Evolutionary conservation across 2,113 vertebrate species (phyloP).

Genomic region (Nipponia nippon): DNA sequence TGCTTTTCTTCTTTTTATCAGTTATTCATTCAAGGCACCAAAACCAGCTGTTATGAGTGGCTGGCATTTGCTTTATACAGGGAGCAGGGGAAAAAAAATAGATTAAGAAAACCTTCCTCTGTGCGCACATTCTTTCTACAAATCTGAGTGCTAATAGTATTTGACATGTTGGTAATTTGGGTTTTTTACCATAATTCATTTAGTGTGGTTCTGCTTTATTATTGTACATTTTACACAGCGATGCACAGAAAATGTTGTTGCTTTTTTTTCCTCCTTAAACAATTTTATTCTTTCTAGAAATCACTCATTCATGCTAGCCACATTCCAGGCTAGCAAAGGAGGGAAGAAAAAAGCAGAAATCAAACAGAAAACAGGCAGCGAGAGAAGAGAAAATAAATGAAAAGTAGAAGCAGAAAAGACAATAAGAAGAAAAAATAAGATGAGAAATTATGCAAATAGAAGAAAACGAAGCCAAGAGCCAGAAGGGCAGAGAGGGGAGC

Average conservation of each 20-base stretch:
- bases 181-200: slow-evolving; percentile 68
- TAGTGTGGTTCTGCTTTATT: slow-evolving; percentile 67
- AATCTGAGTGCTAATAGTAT: slow-evolving; percentile 64
- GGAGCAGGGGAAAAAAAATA: background rate
- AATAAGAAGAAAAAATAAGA: background rate
- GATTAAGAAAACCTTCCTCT: slow-evolving; percentile 26
- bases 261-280: slow-evolving; percentile 11
- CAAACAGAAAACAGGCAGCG: background rate
- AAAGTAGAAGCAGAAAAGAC: background rate
- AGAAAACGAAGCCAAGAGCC: background rate
- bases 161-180: slow-evolving; percentile 73
- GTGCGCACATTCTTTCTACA: slow-evolving; percentile 18
- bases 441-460: background rate
- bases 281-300: slow-evolving; percentile 63
- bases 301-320: slow-evolving; percentile 53
- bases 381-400: background rate
- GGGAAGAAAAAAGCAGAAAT: background rate
- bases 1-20: slow-evolving; percentile 10
- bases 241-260: slow-evolving; percentile 54
- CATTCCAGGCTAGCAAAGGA: background rate
- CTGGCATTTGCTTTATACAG: slow-evolving; percentile 34
- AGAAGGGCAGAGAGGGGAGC: background rate
- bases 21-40: slow-evolving; percentile 43
- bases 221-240: slow-evolving; percentile 67
- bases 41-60: slow-evolving; percentile 44